Evolutionary conservation across 2,888 invertebrate species (phyloP).

Genomic region (Orchesella flavescens): DNA sequence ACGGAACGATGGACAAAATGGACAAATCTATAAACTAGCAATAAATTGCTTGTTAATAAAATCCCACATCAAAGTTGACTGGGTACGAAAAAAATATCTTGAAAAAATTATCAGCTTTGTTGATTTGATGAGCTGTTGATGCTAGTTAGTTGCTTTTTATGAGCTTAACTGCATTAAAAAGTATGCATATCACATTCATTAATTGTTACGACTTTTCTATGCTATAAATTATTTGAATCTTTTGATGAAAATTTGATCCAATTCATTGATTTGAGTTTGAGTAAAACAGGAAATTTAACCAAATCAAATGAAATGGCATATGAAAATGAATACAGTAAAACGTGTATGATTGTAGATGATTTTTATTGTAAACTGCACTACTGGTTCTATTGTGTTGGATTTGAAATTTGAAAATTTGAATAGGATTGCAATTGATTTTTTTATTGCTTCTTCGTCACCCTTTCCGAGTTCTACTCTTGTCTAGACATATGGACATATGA

Average conservation of each 20-base stretch:
- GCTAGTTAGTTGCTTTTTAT: too few species aligned
- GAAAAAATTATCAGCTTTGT: too few species aligned
- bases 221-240: background rate
- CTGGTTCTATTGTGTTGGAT: too few species aligned
- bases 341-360: too few species aligned
- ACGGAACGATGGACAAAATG: too few species aligned
- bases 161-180: too few species aligned
- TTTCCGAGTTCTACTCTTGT: background rate
- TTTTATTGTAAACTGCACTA: too few species aligned
- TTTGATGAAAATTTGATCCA: background rate
- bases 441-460: background rate
- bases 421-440: background rate
- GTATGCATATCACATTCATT: background rate
- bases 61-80: background rate
- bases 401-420: too few species aligned
- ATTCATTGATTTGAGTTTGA: background rate
- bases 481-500: conserved; percentile 17
- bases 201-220: background rate
- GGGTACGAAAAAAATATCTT: background rate
- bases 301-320: background rate
- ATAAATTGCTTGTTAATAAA: background rate
- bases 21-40: too few species aligned
- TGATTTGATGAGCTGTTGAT: too few species aligned
- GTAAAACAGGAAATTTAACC: background rate
- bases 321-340: background rate